Evolutionary conservation across 2,113 vertebrate species (phyloP), one percentile per base, ranked within the genome.

Genomic region (Sakesphorus luctuosus): DNA sequence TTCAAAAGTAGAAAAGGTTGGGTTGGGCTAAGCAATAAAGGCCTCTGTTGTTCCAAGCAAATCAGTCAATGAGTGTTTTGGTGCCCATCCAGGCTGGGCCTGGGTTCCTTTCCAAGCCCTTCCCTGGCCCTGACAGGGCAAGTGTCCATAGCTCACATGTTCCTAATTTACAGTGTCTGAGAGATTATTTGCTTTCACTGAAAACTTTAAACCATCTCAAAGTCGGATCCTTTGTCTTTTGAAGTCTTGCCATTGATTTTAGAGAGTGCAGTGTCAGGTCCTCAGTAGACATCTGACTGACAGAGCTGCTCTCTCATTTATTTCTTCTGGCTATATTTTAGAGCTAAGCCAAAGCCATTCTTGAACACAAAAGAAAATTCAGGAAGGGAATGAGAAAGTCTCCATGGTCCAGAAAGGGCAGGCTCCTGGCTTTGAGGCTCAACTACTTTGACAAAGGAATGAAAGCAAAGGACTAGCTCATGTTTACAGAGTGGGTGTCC

Each of bases 161-260:
- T 56, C n/a, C 7, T 55, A 15, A 76, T 69, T 43, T 66, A 33
- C 1, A 63, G 40, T 1, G 16, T 72, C 40, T 69, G 25, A 75
- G 61, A 82, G 73, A 10, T 29, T 65, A 44, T 11, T 76, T 78
- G 52, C 8, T 2, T 55, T 76, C 78, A 23, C 18, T 33, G 43
- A 44, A 84, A 80, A 24, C 74, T 79, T 79, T n/a, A 82, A 91
- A 62, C 31, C 44, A 35, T 11, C 26, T 33, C 10, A 15, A 74
- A 63, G 43, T 47, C 55, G 58, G 31, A 75, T 79, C 31, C 46
- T 84, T 72, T 65, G n/a, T 84, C 49, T 49, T 95, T 17, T 55
- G 72, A 95, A 83, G 68, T 14, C 52, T 73, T 67, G 35, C 46
- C 8, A 53, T 67, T 66, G 89, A 89, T 95, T 94, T 94, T 33